These are phyloP conservation scores for Sitta carolinensis DNA, from an alignment of 2,797 vertebrate species.

Conservation along the genomic window DNA sequence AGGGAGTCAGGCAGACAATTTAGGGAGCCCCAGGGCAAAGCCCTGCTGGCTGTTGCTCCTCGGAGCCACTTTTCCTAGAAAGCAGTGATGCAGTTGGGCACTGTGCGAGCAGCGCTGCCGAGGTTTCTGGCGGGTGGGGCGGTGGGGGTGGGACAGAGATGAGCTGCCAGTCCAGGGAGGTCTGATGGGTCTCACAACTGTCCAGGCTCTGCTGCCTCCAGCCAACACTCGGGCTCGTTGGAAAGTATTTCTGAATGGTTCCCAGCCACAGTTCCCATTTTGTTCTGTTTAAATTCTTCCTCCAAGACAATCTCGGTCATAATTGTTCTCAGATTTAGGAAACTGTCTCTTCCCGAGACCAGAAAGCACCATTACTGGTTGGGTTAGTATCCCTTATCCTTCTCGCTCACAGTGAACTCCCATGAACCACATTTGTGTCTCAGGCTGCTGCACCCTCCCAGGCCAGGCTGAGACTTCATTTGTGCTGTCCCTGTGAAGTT, in stretches of 20 bases:
- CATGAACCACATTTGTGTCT: neutral
- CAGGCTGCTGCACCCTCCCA: neutral
- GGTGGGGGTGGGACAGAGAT: neutral
- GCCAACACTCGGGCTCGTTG: neutral
- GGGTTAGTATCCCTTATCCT: neutral
- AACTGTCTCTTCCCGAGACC: constrained; percentile 43
- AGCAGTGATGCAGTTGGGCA: neutral
- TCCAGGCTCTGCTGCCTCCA: neutral
- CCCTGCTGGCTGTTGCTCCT: neutral
- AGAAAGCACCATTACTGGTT: neutral
- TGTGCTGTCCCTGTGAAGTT: neutral
- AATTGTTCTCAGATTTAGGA: constrained; percentile 64
- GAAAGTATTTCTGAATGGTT: constrained; percentile 46
- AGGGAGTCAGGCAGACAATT: neutral
- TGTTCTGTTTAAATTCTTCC: constrained; percentile 47
- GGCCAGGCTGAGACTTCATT: neutral
- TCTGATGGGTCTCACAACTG: neutral
- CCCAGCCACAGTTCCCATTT: constrained; percentile 25
- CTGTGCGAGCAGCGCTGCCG: neutral
- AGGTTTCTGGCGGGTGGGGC: neutral
- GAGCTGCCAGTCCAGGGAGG: neutral
- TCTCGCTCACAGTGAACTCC: neutral
- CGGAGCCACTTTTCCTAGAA: neutral
- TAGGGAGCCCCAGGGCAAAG: neutral
- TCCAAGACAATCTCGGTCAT: neutral